Conservation (phyloP, 2,113 vertebrate genomes). For the Plestiodon gilberti region DNA sequence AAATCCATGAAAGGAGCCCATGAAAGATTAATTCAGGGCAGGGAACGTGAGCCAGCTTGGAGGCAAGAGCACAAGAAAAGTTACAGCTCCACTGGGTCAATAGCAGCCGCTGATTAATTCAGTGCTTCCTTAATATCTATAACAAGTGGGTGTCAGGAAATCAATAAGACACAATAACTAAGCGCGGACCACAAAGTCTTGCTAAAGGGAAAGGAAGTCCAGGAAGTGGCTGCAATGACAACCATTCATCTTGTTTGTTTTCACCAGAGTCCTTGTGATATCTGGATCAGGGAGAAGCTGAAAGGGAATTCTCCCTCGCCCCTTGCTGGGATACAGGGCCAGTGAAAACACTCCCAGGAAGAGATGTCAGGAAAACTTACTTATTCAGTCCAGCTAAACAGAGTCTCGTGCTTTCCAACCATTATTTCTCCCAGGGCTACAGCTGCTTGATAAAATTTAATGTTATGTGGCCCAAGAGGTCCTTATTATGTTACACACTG, state of each 20-base stretch:
- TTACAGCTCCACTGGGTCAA: slow-evolving; percentile 20
- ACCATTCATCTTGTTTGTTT: not conserved
- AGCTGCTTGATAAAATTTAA: not conserved
- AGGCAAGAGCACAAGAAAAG: not conserved
- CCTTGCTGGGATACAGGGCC: slow-evolving; percentile 36
- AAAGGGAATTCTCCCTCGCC: slow-evolving; percentile 54
- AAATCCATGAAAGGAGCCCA: not conserved
- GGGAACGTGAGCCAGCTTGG: slow-evolving; percentile 3
- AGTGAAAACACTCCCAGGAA: slow-evolving; percentile 15
- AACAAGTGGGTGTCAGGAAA: not conserved
- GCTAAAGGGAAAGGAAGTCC: not conserved
- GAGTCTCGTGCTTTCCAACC: not conserved
- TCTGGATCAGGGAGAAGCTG: not conserved
- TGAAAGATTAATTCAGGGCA: slow-evolving; percentile 34
- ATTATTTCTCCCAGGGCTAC: accelerated
- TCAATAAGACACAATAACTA: accelerated
- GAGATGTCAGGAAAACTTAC: slow-evolving; percentile 17
- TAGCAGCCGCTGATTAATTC: not conserved
- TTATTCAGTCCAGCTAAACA: slow-evolving; percentile 17
- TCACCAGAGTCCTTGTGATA: not conserved
- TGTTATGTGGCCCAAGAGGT: not conserved
- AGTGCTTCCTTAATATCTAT: not conserved
- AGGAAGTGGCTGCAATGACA: not conserved
- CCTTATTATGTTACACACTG: not conserved
- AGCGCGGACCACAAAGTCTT: slow-evolving; percentile 1